Conservation (phyloP, 2,888 invertebrate genomes). For the Nomada lathburiana region DNA sequence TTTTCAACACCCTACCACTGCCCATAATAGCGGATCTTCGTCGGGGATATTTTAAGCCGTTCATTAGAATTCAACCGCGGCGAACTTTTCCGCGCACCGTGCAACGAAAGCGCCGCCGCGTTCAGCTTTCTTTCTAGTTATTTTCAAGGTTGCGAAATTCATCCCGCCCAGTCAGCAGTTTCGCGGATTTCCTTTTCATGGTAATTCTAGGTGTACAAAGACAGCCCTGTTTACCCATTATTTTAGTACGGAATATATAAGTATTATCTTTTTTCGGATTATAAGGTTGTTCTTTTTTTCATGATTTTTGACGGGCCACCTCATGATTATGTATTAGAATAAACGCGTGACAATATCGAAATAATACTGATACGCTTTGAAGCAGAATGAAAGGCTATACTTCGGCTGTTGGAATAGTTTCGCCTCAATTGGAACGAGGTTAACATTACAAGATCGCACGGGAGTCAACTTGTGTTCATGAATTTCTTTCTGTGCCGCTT, state of each 20-base stretch:
- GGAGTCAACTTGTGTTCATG: neutral
- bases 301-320: too few species aligned
- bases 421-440: neutral
- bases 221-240: neutral
- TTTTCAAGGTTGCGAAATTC: constrained; percentile 35
- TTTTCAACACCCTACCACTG: constrained; percentile 35
- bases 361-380: too few species aligned
- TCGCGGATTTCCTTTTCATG: neutral
- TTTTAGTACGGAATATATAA: neutral
- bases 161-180: neutral
- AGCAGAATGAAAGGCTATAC: too few species aligned
- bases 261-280: neutral
- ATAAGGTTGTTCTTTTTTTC: neutral
- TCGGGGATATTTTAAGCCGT: constrained; percentile 43
- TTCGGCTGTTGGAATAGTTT: neutral
- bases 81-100: constrained; percentile 14
- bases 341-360: too few species aligned
- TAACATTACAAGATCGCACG: too few species aligned
- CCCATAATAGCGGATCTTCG: constrained; percentile 19
- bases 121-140: constrained; percentile 12
- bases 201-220: neutral
- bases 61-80: constrained; percentile 39
- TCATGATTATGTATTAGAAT: too few species aligned
- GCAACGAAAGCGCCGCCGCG: constrained; percentile 14
- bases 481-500: neutral